Evolutionary conservation across 2,888 invertebrate genomes (phyloP).

Genomic region (Axea sp.): DNA sequence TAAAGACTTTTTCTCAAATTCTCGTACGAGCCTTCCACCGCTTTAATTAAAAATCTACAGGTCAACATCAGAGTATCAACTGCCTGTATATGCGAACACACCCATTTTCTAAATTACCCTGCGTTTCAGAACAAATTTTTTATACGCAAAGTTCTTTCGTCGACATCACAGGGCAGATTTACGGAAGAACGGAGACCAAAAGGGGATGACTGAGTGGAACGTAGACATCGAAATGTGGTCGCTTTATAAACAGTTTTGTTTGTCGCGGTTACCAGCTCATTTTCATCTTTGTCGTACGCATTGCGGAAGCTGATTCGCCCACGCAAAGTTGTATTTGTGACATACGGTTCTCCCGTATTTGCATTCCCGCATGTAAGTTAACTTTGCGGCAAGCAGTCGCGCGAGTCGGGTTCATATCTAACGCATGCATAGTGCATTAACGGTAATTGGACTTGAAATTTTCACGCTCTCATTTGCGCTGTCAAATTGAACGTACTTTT

Average conservation of each 20-base stretch:
- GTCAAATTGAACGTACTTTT: constrained; percentile 17
- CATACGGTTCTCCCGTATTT: constrained; percentile 42
- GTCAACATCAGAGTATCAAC: too few species aligned
- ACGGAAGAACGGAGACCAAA: constrained; percentile 7
- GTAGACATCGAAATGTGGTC: constrained; percentile 44
- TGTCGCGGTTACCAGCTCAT: constrained; percentile 41
- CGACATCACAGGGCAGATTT: too few species aligned
- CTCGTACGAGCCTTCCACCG: too few species aligned
- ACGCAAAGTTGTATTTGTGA: constrained; percentile 44
- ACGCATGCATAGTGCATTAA: constrained; percentile 1
- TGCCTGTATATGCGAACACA: too few species aligned
- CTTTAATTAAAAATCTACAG: too few species aligned
- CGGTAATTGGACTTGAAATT: constrained; percentile 52
- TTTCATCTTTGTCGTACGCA: constrained; percentile 49
- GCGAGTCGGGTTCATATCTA: constrained; percentile 43
- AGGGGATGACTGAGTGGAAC: constrained; percentile 6
- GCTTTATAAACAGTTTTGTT: constrained; percentile 60
- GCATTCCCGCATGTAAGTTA: constrained; percentile 51
- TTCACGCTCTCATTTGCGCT: constrained; percentile 42
- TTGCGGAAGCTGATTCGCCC: constrained; percentile 36
- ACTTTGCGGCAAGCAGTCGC: constrained; percentile 50
- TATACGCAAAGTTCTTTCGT: too few species aligned
- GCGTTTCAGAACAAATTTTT: too few species aligned
- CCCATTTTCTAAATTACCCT: too few species aligned
- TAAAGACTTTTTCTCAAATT: too few species aligned